phyloP scores from a whole-genome alignment of 30 jellyfish, hydroid and myxozoan genomes.

The Sanderia malayensis region DNA sequence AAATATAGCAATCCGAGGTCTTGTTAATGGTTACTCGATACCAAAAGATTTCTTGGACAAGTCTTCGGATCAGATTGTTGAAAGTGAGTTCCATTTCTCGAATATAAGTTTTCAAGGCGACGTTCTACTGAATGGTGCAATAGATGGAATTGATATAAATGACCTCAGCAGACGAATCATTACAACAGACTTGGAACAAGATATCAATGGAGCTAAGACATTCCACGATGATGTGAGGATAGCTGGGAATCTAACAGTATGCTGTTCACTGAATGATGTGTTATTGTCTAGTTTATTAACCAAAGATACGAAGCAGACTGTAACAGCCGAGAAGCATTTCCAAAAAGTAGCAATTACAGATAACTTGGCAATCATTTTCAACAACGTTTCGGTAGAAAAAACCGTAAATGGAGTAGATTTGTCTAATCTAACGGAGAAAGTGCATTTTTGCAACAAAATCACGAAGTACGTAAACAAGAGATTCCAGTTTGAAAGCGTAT shows the following conservation, averaged over 20 bases:
- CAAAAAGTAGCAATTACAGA: neutral
- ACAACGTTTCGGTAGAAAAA: conserved; percentile 32
- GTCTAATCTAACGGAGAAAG: conserved; percentile 25
- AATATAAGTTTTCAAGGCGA: conserved; percentile 21
- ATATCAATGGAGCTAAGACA: conserved; percentile 35
- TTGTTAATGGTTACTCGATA: conserved; percentile 37
- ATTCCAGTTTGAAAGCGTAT: neutral
- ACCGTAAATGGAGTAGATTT: conserved; percentile 77
- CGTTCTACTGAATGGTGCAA: neutral
- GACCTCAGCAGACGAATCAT: conserved; percentile 3
- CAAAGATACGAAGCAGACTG: conserved; percentile 41
- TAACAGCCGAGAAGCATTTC: conserved; percentile 39
- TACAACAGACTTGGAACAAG: conserved; percentile 27
- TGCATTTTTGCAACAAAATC: neutral
- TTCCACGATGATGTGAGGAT: conserved; percentile 38
- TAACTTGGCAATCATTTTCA: neutral
- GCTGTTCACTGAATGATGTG: conserved; percentile 35
- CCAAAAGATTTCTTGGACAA: conserved; percentile 35
- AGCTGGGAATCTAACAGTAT: conserved; percentile 4
- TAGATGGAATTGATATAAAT: conserved; percentile 28
- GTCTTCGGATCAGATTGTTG: conserved; percentile 29
- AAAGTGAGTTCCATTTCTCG: neutral
- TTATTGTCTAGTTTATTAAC: conserved; percentile 39
- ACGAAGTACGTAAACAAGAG: neutral
- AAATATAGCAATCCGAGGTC: conserved; percentile 20